Evolutionary conservation across 2,888 invertebrate genomes (phyloP).

Genomic region (Venusia cambrica): DNA sequence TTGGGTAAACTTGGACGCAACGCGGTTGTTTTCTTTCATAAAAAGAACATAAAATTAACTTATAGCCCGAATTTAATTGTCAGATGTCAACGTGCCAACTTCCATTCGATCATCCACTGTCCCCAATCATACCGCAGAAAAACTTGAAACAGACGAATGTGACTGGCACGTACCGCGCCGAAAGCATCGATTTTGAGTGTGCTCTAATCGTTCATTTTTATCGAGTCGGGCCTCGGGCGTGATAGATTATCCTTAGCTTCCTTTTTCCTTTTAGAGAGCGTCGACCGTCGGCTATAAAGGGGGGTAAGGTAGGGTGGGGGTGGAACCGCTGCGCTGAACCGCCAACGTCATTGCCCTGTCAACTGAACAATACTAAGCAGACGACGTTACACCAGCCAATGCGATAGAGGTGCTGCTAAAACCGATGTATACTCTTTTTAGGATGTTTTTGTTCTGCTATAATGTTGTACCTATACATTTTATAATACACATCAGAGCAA

Average conservation of each 20-base stretch:
- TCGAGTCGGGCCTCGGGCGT: conserved; percentile 74
- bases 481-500: too few species aligned
- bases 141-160: conserved; percentile 33
- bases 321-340: conserved; percentile 58
- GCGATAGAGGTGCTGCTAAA: conserved; percentile 60
- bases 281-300: conserved; percentile 72
- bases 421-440: conserved; percentile 55
- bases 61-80: too few species aligned
- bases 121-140: conserved; percentile 25
- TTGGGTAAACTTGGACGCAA: too few species aligned
- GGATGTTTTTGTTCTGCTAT: conserved; percentile 4
- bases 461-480: too few species aligned
- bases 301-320: conserved; percentile 48
- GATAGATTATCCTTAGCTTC: conserved; percentile 79
- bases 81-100: conserved; percentile 14
- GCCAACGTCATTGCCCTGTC: conserved; percentile 78
- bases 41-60: too few species aligned
- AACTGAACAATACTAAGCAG: conserved; percentile 78
- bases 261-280: conserved; percentile 78
- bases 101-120: conserved; percentile 10
- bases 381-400: conserved; percentile 54
- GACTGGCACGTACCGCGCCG: conserved; percentile 43
- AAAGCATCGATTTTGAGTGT: conserved; percentile 64
- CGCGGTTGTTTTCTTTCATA: too few species aligned
- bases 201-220: conserved; percentile 78